Percentiles rank a stretch among this genome's conserved stretches.
Evolutionary conservation across 2,888 invertebrate species (phyloP).

Genomic region (Mythimna albipuncta): DNA sequence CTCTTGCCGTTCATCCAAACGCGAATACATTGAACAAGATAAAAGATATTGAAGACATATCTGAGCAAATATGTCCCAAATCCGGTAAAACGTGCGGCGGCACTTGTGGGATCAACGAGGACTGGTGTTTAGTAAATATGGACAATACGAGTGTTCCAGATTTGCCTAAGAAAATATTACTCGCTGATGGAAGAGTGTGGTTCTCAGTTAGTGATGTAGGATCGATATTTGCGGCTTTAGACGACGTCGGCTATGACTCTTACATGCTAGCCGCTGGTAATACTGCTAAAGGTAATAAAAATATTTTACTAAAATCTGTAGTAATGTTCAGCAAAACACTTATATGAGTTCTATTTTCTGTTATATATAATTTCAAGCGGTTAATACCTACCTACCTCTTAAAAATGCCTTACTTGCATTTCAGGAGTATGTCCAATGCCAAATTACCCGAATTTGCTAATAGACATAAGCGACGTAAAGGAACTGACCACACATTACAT

Average conservation of each 20-base stretch:
- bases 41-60: slow-evolving; percentile 80
- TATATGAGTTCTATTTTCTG: too few species aligned
- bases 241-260: slow-evolving; percentile 76
- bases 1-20: slow-evolving; percentile 82
- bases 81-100: slow-evolving; percentile 71
- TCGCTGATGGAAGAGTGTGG: slow-evolving; percentile 83
- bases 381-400: neutral
- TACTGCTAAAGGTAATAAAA: slow-evolving; percentile 91
- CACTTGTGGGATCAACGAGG: slow-evolving; percentile 66
- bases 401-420: slow-evolving; percentile 30
- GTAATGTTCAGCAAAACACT: too few species aligned
- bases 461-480: slow-evolving; percentile 72
- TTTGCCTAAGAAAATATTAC: slow-evolving; percentile 69
- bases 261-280: slow-evolving; percentile 93
- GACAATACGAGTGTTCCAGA: slow-evolving; percentile 40
- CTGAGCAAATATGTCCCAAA: slow-evolving; percentile 68
- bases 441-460: slow-evolving; percentile 71
- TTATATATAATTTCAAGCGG: too few species aligned
- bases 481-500: slow-evolving; percentile 74
- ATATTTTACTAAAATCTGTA: too few species aligned
- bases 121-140: slow-evolving; percentile 75
- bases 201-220: slow-evolving; percentile 84
- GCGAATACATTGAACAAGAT: slow-evolving; percentile 67
- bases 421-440: slow-evolving; percentile 77
- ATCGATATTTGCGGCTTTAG: slow-evolving; percentile 85